These are phyloP conservation scores for Dicyrtomina minuta DNA, from an alignment of 2,888 invertebrate genomes.

Conservation along the genomic window DNA sequence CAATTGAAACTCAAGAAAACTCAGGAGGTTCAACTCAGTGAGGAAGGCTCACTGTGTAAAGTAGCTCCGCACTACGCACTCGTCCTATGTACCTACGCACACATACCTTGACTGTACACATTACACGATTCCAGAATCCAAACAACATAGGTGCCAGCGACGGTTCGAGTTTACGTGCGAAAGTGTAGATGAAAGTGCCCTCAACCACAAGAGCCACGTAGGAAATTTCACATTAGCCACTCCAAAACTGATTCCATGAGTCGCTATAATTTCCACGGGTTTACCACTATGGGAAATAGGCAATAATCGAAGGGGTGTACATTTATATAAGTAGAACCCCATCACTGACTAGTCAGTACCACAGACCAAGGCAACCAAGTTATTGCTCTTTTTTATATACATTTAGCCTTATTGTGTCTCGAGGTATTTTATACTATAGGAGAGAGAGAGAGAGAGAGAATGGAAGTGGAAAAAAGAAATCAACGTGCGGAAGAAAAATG, in stretches of 20 bases:
- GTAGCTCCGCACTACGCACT: not conserved
- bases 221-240: conserved; percentile 26
- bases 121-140: no score
- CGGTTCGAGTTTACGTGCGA: no score
- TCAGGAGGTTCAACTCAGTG: not conserved
- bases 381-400: not conserved
- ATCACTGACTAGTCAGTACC: no score
- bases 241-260: conserved; percentile 30
- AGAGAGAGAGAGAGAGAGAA: conserved; percentile 10
- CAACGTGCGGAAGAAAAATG: not conserved
- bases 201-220: conserved; percentile 10
- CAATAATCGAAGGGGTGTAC: conserved; percentile 25
- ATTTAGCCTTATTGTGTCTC: conserved; percentile 15
- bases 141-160: no score
- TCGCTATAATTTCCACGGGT: conserved; percentile 30
- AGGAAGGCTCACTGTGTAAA: conserved; percentile 6
- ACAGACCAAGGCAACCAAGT: not conserved
- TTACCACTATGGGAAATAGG: conserved; percentile 24
- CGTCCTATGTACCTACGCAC: not conserved
- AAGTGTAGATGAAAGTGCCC: not conserved
- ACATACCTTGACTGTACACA: no score
- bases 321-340: no score
- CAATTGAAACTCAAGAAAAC: conserved; percentile 13
- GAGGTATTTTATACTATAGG: conserved; percentile 11
- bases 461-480: not conserved